Percentiles rank a stretch among this genome's conserved stretches.
phyloP scores from a whole-genome alignment of 2,113 vertebrate species.

The Alaudala cheleensis region DNA sequence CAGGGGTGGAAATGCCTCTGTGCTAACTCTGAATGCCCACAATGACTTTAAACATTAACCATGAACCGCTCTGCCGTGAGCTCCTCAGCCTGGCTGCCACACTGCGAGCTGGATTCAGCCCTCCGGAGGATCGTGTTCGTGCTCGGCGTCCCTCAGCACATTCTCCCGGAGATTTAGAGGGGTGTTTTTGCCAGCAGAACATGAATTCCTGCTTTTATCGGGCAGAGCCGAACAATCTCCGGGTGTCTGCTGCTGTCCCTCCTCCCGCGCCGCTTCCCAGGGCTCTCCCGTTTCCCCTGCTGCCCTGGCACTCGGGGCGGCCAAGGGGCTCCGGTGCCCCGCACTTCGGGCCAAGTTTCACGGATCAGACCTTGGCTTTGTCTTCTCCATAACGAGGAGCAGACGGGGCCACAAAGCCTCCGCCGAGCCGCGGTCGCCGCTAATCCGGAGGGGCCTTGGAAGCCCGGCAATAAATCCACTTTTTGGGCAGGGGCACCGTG shows the following conservation, averaged over 20 bases:
- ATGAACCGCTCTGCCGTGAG: background rate
- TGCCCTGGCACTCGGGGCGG: background rate
- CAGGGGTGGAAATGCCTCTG: background rate
- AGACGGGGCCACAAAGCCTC: conserved; percentile 17
- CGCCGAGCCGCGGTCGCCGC: background rate
- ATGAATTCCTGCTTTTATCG: conserved; percentile 52
- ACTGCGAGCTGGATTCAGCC: background rate
- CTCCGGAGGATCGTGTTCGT: conserved; percentile 17
- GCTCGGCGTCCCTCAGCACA: conserved; percentile 10
- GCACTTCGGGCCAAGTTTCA: conserved; percentile 43
- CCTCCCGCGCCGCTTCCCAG: background rate
- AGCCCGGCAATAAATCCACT: background rate
- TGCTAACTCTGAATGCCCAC: background rate
- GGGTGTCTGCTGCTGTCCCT: background rate
- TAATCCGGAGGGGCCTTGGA: conserved; percentile 7
- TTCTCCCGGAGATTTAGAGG: conserved; percentile 52
- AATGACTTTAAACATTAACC: background rate
- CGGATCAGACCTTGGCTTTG: conserved; percentile 54
- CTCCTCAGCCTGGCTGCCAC: background rate
- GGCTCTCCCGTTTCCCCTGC: conserved; percentile 47
- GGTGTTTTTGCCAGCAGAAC: conserved; percentile 44
- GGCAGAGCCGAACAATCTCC: conserved; percentile 23
- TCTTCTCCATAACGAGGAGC: background rate
- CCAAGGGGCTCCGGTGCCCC: background rate
- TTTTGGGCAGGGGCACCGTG: background rate